Base-by-base conservation (phyloP, 2,888 invertebrate genomes). In the Laspeyria flexula region DNA sequence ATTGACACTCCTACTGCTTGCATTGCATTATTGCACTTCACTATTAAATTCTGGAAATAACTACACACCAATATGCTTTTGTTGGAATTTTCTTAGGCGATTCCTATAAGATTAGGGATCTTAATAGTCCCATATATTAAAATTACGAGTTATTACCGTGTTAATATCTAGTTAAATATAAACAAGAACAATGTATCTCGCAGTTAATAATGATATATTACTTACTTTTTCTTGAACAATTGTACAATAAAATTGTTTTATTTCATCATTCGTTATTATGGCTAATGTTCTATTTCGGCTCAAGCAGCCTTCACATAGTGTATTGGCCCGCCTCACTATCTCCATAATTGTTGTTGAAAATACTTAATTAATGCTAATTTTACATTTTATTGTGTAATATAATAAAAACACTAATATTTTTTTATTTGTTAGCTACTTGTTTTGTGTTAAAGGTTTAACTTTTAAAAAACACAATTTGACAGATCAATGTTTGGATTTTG, bases 231-330 rank as follows among this genome's bases (percentile, higher is more conserved):
- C 30, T 9, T 35, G 2, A 15, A 45, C 25, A 16, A 51, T 41
- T 21, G 31, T 23, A 34, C 12, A 45, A 31, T 45, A 51, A 0
- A 45, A 12, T 12, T 15, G 6, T 15, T 25, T 37, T 3, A 51
- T 29, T 25, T 41, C 40, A 1, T 31, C 31, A 10, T 37, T 47
- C 4, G 34, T 21, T n/a, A 45, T 15, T 3, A 21, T 27, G 10
- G 35, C 23, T 6, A 51, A 3, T 11, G 27, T 11, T 51, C 51
- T 34, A 18, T 51, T 38, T 6, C 13, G 23, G 10, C 31, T 45
- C 25, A 51, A 23, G 15, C 51, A 51, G 15, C 45, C 51, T 4
- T 25, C 38, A 16, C 51, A 51, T n/a, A n/a, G n/a, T n/a, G n/a
- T n/a, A n/a, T n/a, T n/a, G n/a, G 10, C 30, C 7, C 9, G 21